phyloP scores from a whole-genome alignment of 1,140 invertebrate species.

The Aleiodes sp. region DNA sequence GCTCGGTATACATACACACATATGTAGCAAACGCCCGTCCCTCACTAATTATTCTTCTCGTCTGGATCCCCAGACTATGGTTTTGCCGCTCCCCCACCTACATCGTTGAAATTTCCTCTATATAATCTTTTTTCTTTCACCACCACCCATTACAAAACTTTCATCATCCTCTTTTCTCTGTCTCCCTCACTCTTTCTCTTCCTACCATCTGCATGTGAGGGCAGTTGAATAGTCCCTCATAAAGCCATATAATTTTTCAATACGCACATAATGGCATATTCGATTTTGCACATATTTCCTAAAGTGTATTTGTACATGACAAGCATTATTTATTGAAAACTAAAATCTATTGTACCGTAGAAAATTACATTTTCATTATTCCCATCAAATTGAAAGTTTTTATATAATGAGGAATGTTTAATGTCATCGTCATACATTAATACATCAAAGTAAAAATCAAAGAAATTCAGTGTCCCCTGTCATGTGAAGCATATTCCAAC shows the following conservation, averaged over 20 bases:
- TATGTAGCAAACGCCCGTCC: too few relatives aligned
- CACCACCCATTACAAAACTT: neutral
- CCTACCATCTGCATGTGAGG: neutral
- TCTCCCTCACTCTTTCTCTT: too few relatives aligned
- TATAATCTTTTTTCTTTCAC: neutral
- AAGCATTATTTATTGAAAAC: neutral
- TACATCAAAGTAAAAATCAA: too few relatives aligned
- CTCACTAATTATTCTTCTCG: neutral
- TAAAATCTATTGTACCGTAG: neutral
- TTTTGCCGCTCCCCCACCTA: conserved; percentile 3
- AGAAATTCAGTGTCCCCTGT: neutral
- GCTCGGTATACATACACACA: neutral
- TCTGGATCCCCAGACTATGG: neutral
- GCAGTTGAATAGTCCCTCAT: neutral
- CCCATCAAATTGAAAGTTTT: neutral
- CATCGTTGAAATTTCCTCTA: neutral
- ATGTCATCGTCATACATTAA: neutral
- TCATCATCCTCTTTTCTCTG: too few relatives aligned
- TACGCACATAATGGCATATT: neutral
- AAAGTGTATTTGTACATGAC: neutral
- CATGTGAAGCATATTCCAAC: neutral
- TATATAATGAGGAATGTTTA: neutral
- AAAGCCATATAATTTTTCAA: neutral
- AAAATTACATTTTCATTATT: neutral
- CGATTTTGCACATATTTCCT: neutral